Conservation (phyloP, 2,113 vertebrate genomes). For the Corynorhinus townsendii region DNA sequence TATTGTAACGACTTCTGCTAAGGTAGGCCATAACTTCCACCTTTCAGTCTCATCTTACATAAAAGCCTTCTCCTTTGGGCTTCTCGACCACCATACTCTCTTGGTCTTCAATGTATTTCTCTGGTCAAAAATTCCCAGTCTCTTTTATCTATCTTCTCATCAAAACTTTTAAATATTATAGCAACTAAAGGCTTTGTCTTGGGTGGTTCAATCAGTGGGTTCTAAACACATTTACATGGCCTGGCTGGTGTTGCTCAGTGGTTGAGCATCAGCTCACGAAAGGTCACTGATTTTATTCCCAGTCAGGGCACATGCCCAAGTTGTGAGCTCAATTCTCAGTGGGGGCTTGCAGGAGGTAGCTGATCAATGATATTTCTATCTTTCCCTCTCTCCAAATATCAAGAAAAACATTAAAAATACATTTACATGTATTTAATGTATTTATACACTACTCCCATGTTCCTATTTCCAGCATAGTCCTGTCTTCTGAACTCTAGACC, state of each 20-base stretch:
- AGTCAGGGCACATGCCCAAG: too few relatives aligned
- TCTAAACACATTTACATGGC: neutral
- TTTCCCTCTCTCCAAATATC: too few relatives aligned
- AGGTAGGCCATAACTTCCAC: neutral
- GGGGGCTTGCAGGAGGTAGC: too few relatives aligned
- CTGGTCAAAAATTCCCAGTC: neutral
- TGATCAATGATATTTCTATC: too few relatives aligned
- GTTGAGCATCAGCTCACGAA: too few relatives aligned
- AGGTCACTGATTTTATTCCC: too few relatives aligned
- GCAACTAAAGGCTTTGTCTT: neutral
- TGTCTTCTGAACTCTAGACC: neutral
- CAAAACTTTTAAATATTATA: neutral
- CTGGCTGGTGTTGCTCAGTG: too few relatives aligned
- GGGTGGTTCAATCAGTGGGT: neutral
- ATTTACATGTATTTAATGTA: neutral
- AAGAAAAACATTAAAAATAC: neutral
- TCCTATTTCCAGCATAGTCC: neutral
- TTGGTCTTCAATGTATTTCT: neutral
- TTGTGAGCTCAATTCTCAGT: too few relatives aligned
- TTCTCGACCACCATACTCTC: neutral
- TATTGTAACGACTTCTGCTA: neutral
- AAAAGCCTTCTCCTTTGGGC: neutral
- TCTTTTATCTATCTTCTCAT: neutral
- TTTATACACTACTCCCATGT: neutral
- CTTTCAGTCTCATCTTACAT: neutral